Evolutionary conservation across 2,888 invertebrate species (phyloP).

Genomic region (Drosophila affinis): DNA sequence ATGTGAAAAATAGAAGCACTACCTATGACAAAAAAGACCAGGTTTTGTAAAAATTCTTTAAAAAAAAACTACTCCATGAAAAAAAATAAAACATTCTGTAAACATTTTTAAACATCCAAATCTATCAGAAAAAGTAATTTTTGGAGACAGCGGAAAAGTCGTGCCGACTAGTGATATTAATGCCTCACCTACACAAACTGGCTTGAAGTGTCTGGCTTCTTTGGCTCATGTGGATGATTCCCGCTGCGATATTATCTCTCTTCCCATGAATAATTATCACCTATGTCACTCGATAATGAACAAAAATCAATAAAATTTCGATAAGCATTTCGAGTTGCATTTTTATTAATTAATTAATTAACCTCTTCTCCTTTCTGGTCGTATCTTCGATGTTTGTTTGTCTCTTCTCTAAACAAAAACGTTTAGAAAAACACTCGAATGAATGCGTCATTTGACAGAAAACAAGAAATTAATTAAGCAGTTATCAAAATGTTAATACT

Average conservation of each 20-base stretch:
- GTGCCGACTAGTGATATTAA: too few species aligned
- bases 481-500: neutral
- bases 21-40: too few species aligned
- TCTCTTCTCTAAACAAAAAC: constrained; percentile 11
- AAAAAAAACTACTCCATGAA: too few species aligned
- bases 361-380: neutral
- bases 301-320: constrained; percentile 41
- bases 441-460: constrained; percentile 54
- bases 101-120: too few species aligned
- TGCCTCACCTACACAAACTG: too few species aligned
- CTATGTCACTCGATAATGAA: constrained; percentile 29
- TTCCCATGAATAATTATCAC: constrained; percentile 27
- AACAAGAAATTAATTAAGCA: constrained; percentile 19
- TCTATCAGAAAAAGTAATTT: too few species aligned
- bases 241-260: neutral
- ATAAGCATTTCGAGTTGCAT: constrained; percentile 48
- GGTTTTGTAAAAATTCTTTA: too few species aligned
- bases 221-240: constrained; percentile 7
- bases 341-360: constrained; percentile 38
- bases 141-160: too few species aligned
- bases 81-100: too few species aligned
- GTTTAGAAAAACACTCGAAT: neutral
- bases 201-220: too few species aligned
- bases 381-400: constrained; percentile 16
- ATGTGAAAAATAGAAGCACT: too few species aligned